A percentile compares a stretch with the other conserved stretches of the same genome.
Conservation (phyloP, 2,888 invertebrate species). For the Hartigia nigra region DNA sequence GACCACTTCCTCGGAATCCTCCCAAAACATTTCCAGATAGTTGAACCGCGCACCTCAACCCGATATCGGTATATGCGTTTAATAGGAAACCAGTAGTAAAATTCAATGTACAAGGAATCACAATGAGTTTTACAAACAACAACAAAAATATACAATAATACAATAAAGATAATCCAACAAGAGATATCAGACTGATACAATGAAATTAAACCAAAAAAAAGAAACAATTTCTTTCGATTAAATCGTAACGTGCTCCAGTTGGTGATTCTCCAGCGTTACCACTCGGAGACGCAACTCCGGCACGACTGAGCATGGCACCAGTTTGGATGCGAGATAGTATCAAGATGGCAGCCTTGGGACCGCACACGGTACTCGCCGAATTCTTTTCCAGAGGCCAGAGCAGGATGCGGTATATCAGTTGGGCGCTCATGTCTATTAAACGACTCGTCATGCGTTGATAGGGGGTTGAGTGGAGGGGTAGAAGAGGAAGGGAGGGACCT, state of each 20-base stretch:
- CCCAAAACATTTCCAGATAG: conserved; percentile 52
- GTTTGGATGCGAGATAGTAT: conserved; percentile 41
- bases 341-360: conserved; percentile 40
- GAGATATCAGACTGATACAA: background rate
- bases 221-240: background rate
- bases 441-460: background rate
- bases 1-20: conserved; percentile 40
- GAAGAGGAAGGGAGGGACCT: conserved; percentile 20
- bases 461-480: conserved; percentile 15
- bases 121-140: too few relatives aligned
- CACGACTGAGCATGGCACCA: conserved; percentile 51
- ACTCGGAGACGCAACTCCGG: conserved; percentile 58
- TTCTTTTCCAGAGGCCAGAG: conserved; percentile 48
- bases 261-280: conserved; percentile 29
- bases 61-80: background rate
- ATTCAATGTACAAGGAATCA: background rate
- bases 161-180: background rate
- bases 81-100: background rate
- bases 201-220: too few relatives aligned
- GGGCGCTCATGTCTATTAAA: conserved; percentile 32
- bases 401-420: conserved; percentile 39
- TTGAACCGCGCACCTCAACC: background rate
- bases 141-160: background rate
- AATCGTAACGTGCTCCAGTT: background rate
- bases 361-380: conserved; percentile 24